A percentile compares a stretch with the other conserved stretches of the same genome.
Conservation (phyloP, 2,113 vertebrate species). For the Oreochromis aureus region DNA sequence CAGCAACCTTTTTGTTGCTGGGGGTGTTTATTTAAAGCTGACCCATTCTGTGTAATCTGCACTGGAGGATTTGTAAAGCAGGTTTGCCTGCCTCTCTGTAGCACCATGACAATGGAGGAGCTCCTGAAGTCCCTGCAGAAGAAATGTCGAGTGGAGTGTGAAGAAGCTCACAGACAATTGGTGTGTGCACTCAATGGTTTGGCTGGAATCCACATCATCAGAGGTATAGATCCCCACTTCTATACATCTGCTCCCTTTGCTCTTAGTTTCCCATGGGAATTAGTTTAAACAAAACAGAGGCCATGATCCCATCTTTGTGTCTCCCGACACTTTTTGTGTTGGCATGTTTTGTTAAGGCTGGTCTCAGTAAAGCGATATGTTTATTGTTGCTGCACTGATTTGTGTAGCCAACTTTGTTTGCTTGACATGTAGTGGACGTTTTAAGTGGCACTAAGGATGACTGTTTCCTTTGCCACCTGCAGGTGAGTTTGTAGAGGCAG, state of each 20-base stretch:
- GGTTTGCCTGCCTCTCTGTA: conserved; percentile 38
- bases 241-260: neutral
- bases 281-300: conserved; percentile 13
- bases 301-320: conserved; percentile 12
- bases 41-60: neutral
- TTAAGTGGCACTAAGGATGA: neutral
- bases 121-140: conserved; percentile 93
- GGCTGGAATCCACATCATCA: conserved; percentile 98
- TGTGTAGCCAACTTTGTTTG: conserved; percentile 2
- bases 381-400: neutral
- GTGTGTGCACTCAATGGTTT: conserved; percentile 97
- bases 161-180: conserved; percentile 93
- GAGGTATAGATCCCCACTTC: conserved; percentile 73
- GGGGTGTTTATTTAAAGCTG: conserved; percentile 38
- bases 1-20: neutral
- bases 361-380: neutral
- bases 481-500: conserved; percentile 85
- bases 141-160: conserved; percentile 95
- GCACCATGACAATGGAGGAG: conserved; percentile 99
- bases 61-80: neutral
- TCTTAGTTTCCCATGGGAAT: conserved; percentile 60
- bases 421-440: neutral
- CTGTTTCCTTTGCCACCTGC: neutral
- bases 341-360: neutral
- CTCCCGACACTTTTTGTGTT: neutral